phyloP scores from a whole-genome alignment of 2,797 vertebrate species.

The Scarus forsteni region DNA sequence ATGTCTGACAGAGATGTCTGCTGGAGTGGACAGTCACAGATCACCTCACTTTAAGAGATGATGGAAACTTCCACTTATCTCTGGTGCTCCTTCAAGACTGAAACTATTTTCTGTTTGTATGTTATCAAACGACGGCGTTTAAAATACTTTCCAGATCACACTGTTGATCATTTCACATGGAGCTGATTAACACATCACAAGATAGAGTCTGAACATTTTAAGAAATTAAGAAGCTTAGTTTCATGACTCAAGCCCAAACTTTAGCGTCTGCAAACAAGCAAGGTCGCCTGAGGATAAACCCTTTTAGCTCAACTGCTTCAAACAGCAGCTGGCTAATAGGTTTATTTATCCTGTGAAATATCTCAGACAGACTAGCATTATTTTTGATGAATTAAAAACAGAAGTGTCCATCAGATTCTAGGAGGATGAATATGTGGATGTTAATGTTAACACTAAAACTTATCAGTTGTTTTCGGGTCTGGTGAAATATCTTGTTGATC shows the following conservation, averaged over 20 bases:
- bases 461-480: too few species aligned
- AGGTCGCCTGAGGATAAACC: too few species aligned
- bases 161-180: neutral
- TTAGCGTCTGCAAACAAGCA: neutral
- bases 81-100: neutral
- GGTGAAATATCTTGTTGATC: too few species aligned
- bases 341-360: too few species aligned
- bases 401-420: too few species aligned
- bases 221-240: neutral
- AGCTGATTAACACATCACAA: neutral
- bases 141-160: constrained; percentile 1
- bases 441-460: too few species aligned
- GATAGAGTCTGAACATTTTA: neutral
- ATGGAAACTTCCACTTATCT: neutral
- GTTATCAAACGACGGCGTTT: neutral
- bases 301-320: too few species aligned
- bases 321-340: too few species aligned
- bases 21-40: neutral
- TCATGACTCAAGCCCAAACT: neutral
- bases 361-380: too few species aligned
- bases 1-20: constrained; percentile 47
- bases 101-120: neutral
- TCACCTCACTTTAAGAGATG: neutral
- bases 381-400: too few species aligned
- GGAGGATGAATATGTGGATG: too few species aligned